Evolutionary conservation across 2,113 vertebrate species (phyloP), one percentile per base, ranked within the genome.

Genomic region (Rhineura floridana): DNA sequence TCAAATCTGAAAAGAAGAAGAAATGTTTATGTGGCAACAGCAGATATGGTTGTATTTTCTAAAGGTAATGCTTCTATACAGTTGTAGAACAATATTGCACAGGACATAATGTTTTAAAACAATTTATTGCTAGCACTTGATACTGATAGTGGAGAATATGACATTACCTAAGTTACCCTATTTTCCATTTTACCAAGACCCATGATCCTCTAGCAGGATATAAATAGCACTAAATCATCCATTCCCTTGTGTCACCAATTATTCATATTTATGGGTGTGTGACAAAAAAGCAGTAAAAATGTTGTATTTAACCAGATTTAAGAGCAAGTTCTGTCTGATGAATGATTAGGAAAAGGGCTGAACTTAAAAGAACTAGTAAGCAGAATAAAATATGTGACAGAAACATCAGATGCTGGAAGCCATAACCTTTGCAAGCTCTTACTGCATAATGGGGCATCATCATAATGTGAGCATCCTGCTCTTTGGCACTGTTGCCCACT

Each of bases 31-130:
- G 23, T 73, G 25, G 10, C 75, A 63, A 30, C 25, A 0, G n/a
- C 19, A 70, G 33, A 0, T 70, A 91, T 88, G 67, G 7, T 48
- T 33, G 12, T 65, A 2, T 39, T 84, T 0, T 0, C 0, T 19
- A 48, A 28, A 70, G 1, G 62, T 88, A 6, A 39, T 0, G 0
- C 6, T 75, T 39, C 23, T 36, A 87, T 59, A 44, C 11, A 12
- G 21, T 89, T 39, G 7, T 55, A 33, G 17, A 25, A 59, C 7
- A 50, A 79, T 36, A 36, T 23, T 55, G 17, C 39, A 44, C 44
- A 39, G 36, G 72, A 85, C 77, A 21, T 23, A 44, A 42, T 33
- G 5, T 33, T 69, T 25, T 48, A 83, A 17, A 36, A 9, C 36
- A 39, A 7, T 81, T 59, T 81, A 19, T 59, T 59, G 55, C 19